phyloP scores from a whole-genome alignment of 1,140 invertebrate genomes.

The Eupristina koningsbergeri region DNA sequence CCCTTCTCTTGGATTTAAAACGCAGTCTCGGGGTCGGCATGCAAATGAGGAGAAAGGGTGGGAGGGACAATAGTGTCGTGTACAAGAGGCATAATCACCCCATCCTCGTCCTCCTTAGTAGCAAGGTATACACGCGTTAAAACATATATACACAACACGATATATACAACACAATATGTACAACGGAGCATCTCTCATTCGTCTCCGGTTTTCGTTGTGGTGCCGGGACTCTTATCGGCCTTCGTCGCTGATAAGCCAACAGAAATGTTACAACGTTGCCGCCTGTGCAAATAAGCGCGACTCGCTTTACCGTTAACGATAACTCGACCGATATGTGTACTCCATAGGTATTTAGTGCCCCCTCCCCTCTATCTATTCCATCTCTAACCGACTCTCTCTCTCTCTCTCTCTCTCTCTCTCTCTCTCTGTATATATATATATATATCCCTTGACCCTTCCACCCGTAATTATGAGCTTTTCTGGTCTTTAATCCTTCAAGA shows the following conservation, averaged over 20 bases:
- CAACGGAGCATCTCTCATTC: constrained; percentile 4
- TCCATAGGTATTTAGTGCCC: not conserved
- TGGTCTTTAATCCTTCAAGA: not conserved
- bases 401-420: not conserved
- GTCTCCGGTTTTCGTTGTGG: not conserved
- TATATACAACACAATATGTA: too few relatives aligned
- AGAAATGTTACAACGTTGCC: constrained; percentile 45
- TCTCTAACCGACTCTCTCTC: not conserved
- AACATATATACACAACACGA: constrained; percentile 31
- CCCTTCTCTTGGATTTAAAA: too few relatives aligned
- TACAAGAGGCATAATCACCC: constrained; percentile 20
- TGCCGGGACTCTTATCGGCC: constrained; percentile 37
- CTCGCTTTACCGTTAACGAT: constrained; percentile 26
- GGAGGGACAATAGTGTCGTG: too few relatives aligned
- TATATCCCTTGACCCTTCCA: too few relatives aligned
- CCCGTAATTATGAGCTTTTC: too few relatives aligned
- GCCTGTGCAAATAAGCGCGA: constrained; percentile 37
- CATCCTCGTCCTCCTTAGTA: not conserved
- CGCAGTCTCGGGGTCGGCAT: too few relatives aligned
- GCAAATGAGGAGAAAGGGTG: too few relatives aligned
- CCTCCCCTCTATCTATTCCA: not conserved
- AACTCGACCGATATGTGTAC: not conserved
- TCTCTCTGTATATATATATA: too few relatives aligned
- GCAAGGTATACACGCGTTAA: constrained; percentile 18
- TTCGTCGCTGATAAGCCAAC: constrained; percentile 44